Evolutionary conservation across 1,140 invertebrate genomes (phyloP).

Genomic region (Hyphantria cunea): DNA sequence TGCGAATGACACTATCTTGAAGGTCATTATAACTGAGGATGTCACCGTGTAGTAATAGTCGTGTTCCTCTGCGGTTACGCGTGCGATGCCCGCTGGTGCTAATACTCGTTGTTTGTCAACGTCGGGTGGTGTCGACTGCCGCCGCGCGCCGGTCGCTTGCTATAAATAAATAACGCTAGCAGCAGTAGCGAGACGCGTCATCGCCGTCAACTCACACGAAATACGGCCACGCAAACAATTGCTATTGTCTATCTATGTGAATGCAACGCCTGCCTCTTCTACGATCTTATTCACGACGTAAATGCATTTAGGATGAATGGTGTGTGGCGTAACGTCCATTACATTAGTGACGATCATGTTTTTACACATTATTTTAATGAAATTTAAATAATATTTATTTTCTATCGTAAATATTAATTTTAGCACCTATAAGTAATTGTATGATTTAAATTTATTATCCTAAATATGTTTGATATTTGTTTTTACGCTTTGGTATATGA

Average conservation of each 20-base stretch:
- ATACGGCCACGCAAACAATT: slow-evolving; percentile 41
- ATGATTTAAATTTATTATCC: too few relatives aligned
- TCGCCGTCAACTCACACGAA: slow-evolving; percentile 37
- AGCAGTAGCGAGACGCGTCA: slow-evolving; percentile 44
- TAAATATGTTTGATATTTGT: too few relatives aligned
- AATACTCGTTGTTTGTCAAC: slow-evolving; percentile 72
- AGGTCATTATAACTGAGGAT: slow-evolving; percentile 43
- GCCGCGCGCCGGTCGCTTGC: slow-evolving; percentile 40
- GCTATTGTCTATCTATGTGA: slow-evolving; percentile 49
- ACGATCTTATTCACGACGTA: slow-evolving; percentile 36
- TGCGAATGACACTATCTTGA: slow-evolving; percentile 33
- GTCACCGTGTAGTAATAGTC: slow-evolving; percentile 34
- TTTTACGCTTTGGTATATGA: too few relatives aligned
- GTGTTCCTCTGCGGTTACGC: slow-evolving; percentile 36
- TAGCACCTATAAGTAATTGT: too few relatives aligned
- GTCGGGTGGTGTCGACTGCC: slow-evolving; percentile 43
- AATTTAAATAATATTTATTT: too few relatives aligned
- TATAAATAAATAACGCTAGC: slow-evolving; percentile 69
- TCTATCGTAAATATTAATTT: too few relatives aligned
- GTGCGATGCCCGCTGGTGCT: slow-evolving; percentile 37
- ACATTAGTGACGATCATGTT: slow-evolving; percentile 13
- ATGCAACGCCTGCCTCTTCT: slow-evolving; percentile 29
- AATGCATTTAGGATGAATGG: slow-evolving; percentile 42
- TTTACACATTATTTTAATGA: background rate
- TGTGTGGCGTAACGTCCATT: slow-evolving; percentile 34